Percentiles rank a stretch among this genome's conserved stretches.
These are phyloP conservation scores for Adrianichthys oophorus DNA, from an alignment of 2,797 vertebrate species.

Conservation along the genomic window DNA sequence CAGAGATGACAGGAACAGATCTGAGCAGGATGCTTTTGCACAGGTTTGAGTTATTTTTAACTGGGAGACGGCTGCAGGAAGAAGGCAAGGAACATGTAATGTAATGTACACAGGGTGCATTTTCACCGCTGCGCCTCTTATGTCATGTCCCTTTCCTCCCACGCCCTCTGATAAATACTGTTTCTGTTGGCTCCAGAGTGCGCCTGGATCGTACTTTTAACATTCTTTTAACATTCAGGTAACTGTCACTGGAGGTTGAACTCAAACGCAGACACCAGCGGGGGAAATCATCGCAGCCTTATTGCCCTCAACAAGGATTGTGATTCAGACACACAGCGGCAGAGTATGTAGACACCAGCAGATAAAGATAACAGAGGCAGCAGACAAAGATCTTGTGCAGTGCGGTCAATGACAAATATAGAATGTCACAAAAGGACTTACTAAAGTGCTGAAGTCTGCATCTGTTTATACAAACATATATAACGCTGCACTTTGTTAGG, in stretches of 20 bases:
- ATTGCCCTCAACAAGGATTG: constrained; percentile 2
- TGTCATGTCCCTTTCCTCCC: constrained; percentile 2
- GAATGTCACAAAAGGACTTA: constrained; percentile 23
- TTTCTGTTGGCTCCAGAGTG: background rate
- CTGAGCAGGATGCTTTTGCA: constrained; percentile 26
- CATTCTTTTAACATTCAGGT: constrained; percentile 4
- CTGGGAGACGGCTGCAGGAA: constrained; percentile 26
- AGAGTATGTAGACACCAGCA: constrained; percentile 11
- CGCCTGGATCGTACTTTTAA: background rate
- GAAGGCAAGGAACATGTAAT: constrained; percentile 12
- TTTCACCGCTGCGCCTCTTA: constrained; percentile 11
- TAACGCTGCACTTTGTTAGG: too few species aligned
- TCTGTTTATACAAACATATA: too few species aligned
- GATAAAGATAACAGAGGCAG: constrained; percentile 20
- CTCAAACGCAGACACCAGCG: constrained; percentile 6
- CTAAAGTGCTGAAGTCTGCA: constrained; percentile 4
- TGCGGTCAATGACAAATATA: constrained; percentile 24
- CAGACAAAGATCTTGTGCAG: constrained; percentile 13
- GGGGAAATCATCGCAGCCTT: constrained; percentile 16
- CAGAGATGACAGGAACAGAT: constrained; percentile 43
- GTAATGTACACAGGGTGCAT: constrained; percentile 19
- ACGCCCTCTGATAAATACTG: constrained; percentile 2
- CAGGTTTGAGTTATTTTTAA: constrained; percentile 28
- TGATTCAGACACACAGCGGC: background rate
- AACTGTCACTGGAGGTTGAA: constrained; percentile 24